Conservation (phyloP, 2,888 invertebrate genomes). For the Netelia inedita region DNA sequence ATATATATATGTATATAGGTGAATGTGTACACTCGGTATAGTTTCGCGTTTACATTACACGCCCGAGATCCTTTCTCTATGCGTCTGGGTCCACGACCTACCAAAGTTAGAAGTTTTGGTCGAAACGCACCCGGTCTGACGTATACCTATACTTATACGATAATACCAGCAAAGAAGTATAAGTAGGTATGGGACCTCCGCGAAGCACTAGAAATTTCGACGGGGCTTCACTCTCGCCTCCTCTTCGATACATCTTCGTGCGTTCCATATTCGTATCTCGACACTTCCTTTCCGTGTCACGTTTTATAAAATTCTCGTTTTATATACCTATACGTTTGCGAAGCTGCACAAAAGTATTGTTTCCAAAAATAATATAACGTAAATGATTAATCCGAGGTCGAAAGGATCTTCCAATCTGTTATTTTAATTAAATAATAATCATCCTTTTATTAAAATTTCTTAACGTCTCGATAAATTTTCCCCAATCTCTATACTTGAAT, state of each 20-base stretch:
- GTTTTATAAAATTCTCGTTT: background rate
- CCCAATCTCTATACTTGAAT: too few relatives aligned
- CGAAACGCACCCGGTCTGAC: constrained; percentile 12
- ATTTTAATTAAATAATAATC: too few relatives aligned
- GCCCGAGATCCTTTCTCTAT: constrained; percentile 25
- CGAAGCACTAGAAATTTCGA: constrained; percentile 59
- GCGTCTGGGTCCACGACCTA: constrained; percentile 12
- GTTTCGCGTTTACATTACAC: constrained; percentile 43
- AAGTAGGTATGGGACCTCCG: background rate
- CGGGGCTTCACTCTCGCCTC: constrained; percentile 34
- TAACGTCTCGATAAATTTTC: too few relatives aligned
- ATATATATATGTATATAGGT: background rate
- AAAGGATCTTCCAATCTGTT: too few relatives aligned
- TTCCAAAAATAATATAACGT: background rate
- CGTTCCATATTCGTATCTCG: constrained; percentile 3
- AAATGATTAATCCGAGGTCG: too few relatives aligned
- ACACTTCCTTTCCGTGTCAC: background rate
- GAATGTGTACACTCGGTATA: constrained; percentile 46
- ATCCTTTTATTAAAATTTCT: too few relatives aligned
- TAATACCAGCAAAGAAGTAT: constrained; percentile 14
- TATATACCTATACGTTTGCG: background rate
- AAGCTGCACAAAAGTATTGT: background rate
- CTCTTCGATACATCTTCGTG: background rate
- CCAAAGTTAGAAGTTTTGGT: constrained; percentile 31
- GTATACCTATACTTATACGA: too few relatives aligned